A percentile compares a stretch with the other conserved stretches of the same genome.
Evolutionary conservation across 2,888 invertebrate genomes (phyloP).

Genomic region (Melinaea marsaeus): DNA sequence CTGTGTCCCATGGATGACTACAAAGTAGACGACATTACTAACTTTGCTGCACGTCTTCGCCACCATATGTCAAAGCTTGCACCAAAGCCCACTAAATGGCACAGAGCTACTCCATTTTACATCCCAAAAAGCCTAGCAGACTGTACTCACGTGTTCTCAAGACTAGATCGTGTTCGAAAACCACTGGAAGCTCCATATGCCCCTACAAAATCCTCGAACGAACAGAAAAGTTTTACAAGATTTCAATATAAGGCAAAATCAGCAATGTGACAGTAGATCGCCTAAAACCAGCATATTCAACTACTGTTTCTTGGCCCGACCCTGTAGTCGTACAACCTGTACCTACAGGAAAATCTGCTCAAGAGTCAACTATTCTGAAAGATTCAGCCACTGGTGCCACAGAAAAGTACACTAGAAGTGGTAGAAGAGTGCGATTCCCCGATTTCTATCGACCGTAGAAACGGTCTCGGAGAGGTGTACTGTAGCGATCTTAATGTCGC

Average conservation of each 20-base stretch:
- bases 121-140: constrained; percentile 9
- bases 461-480: constrained; percentile 24
- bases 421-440: constrained; percentile 12
- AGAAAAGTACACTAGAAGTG: constrained; percentile 9
- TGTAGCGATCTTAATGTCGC: no score
- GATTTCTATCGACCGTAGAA: constrained; percentile 20
- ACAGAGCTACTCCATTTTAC: constrained; percentile 14
- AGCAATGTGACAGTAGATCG: constrained; percentile 16
- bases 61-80: constrained; percentile 12
- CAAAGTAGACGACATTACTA: constrained; percentile 11
- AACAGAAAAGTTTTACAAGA: constrained; percentile 11
- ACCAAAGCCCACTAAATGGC: constrained; percentile 19
- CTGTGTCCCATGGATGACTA: constrained; percentile 14
- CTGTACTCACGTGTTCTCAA: constrained; percentile 9
- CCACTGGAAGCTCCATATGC: constrained; percentile 23
- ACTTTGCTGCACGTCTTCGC: constrained; percentile 9
- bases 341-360: no score
- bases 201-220: constrained; percentile 20
- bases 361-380: no score
- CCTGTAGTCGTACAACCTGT: no score
- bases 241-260: constrained; percentile 14
- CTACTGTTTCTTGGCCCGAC: no score
- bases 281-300: constrained; percentile 23
- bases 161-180: constrained; percentile 14
- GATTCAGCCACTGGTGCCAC: background rate